A percentile compares a stretch with the other conserved stretches of the same genome.
Conservation (phyloP, 92 coral and sea anemone genomes). For the Desmophyllum pertusum region DNA sequence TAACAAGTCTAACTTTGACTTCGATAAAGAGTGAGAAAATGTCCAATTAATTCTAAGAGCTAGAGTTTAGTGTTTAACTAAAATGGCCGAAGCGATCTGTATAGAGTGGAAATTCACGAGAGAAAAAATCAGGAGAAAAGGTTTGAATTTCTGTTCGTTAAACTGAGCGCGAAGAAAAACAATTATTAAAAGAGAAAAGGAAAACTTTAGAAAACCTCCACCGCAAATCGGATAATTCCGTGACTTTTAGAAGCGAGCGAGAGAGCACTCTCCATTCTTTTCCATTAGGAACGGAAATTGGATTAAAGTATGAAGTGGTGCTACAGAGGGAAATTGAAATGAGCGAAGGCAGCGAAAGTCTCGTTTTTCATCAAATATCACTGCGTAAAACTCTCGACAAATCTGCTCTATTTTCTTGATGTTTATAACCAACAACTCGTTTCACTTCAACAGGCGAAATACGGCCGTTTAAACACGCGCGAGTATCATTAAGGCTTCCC, state of each 20-base stretch:
- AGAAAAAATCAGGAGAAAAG: background rate
- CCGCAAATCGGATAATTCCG: slow-evolving; percentile 22
- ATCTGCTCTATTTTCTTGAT: background rate
- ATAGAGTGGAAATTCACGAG: background rate
- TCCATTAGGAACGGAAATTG: slow-evolving; percentile 53
- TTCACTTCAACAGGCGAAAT: slow-evolving; percentile 17
- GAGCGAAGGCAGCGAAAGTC: background rate
- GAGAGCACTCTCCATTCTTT: slow-evolving; percentile 20
- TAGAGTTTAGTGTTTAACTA: background rate
- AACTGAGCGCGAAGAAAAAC: background rate
- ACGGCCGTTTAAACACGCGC: slow-evolving; percentile 32
- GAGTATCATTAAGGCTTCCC: slow-evolving; percentile 45
- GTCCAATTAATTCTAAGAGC: background rate
- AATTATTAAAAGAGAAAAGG: background rate
- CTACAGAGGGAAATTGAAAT: background rate
- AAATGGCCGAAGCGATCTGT: background rate
- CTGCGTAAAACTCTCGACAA: background rate
- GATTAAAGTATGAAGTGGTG: slow-evolving; percentile 22
- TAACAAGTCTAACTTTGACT: background rate
- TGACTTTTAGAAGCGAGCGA: slow-evolving; percentile 24
- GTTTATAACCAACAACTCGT: slow-evolving; percentile 1
- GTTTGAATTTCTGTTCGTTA: background rate
- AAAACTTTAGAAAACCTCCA: background rate
- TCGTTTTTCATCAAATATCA: slow-evolving; percentile 2
- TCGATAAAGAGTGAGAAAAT: background rate